Conservation (phyloP, 2,113 vertebrate genomes). For the Hyaena hyaena region DNA sequence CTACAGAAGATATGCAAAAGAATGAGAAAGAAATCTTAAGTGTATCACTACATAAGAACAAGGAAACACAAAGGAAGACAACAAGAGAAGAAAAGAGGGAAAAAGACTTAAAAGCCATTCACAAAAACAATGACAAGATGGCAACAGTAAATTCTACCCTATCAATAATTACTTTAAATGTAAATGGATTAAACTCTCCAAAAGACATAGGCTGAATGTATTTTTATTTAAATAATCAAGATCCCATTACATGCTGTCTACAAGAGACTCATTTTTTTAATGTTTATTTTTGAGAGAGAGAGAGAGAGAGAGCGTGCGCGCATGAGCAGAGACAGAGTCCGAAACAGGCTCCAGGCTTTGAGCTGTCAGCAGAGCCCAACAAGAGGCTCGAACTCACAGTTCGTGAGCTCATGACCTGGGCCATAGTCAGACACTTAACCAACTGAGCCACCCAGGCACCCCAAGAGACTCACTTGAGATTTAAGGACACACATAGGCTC, state of each 20-base stretch:
- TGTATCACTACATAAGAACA: background rate
- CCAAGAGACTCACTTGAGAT: background rate
- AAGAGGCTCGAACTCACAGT: too few species aligned
- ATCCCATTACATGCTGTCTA: background rate
- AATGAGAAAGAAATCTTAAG: background rate
- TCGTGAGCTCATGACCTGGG: too few species aligned
- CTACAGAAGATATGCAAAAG: background rate
- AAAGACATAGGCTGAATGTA: background rate
- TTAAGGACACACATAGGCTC: background rate
- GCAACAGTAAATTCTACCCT: background rate
- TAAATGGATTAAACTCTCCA: background rate
- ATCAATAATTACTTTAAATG: slow-evolving; percentile 3
- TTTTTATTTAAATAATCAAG: background rate
- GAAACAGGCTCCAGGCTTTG: too few species aligned
- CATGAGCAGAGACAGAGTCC: too few species aligned
- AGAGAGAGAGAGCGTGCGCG: too few species aligned
- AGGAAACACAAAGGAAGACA: background rate
- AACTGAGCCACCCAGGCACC: too few species aligned
- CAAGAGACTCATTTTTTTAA: background rate
- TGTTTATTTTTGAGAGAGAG: too few species aligned
- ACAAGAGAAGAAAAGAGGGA: background rate
- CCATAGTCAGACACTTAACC: too few species aligned
- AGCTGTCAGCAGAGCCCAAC: too few species aligned
- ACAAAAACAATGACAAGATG: background rate
- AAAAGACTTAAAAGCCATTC: background rate